A percentile compares a stretch with the other conserved stretches of the same genome.
Conservation (phyloP, 2,888 invertebrate species). For the Phalera bucephala region DNA sequence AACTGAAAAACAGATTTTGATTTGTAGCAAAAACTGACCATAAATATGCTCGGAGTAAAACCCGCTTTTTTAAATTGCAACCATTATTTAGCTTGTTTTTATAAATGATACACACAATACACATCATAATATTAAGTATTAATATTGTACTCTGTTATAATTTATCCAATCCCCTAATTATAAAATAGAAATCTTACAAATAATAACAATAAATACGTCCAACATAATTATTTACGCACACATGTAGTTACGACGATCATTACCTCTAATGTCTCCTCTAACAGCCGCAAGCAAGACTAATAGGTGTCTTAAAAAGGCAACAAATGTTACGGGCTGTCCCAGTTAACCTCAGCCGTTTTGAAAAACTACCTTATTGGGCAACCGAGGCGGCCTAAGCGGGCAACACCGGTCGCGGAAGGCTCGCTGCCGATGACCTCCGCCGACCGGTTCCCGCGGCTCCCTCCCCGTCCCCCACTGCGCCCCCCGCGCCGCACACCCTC, state of each 20-base stretch:
- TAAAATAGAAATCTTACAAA: too few relatives aligned
- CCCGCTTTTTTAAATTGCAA: too few relatives aligned
- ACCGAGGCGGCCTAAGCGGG: slow-evolving; percentile 53
- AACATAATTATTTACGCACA: neutral
- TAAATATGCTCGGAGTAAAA: too few relatives aligned
- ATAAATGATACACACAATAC: too few relatives aligned
- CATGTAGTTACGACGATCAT: slow-evolving; percentile 15
- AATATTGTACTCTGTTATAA: too few relatives aligned
- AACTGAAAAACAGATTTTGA: too few relatives aligned
- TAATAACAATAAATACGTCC: too few relatives aligned
- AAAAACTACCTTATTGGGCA: slow-evolving; percentile 64
- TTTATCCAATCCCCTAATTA: too few relatives aligned
- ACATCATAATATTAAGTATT: too few relatives aligned
- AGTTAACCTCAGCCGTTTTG: slow-evolving; percentile 50
- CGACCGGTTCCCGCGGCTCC: slow-evolving; percentile 72
- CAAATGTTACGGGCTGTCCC: slow-evolving; percentile 53
- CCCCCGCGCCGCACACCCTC: slow-evolving; percentile 35
- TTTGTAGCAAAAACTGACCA: too few relatives aligned
- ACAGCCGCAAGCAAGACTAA: slow-evolving; percentile 37
- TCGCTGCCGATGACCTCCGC: slow-evolving; percentile 80
- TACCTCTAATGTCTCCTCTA: slow-evolving; percentile 38
- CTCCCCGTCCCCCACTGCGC: slow-evolving; percentile 30
- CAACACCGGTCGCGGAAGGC: slow-evolving; percentile 78
- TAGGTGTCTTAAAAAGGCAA: slow-evolving; percentile 46
- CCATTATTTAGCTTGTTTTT: too few relatives aligned